A percentile compares a stretch with the other conserved stretches of the same genome.
Evolutionary conservation across 1,140 invertebrate genomes (phyloP).

Genomic region (Caerostris extrusa): DNA sequence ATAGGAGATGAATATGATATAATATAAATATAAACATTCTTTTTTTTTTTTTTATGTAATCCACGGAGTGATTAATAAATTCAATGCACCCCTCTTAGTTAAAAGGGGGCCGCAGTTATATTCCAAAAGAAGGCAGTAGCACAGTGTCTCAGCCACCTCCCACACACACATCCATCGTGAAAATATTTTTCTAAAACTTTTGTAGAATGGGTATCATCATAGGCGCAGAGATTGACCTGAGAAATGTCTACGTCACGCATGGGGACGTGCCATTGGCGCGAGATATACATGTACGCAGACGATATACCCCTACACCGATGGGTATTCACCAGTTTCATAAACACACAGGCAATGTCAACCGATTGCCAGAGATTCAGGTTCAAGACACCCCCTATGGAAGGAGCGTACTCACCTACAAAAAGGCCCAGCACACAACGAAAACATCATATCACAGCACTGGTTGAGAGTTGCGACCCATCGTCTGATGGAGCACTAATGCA

Average conservation of each 20-base stretch:
- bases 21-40: slow-evolving; percentile 17
- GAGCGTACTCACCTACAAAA: slow-evolving; percentile 22
- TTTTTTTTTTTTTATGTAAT: neutral
- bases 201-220: slow-evolving; percentile 33
- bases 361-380: too few species aligned
- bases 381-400: slow-evolving; percentile 1
- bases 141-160: neutral
- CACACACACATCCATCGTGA: neutral
- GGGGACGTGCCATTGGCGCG: slow-evolving; percentile 75
- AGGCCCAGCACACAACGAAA: slow-evolving; percentile 70
- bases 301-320: slow-evolving; percentile 65
- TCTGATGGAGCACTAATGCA: slow-evolving; percentile 56
- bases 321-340: neutral
- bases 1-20: neutral
- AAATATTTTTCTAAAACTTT: slow-evolving; percentile 29
- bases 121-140: neutral
- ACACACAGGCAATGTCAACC: slow-evolving; percentile 19
- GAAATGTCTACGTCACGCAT: slow-evolving; percentile 76
- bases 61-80: neutral
- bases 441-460: slow-evolving; percentile 62
- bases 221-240: slow-evolving; percentile 71
- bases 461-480: slow-evolving; percentile 36
- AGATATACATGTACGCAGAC: slow-evolving; percentile 75
- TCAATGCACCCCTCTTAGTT: neutral
- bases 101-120: neutral